A percentile compares a stretch with the other conserved stretches of the same genome.
Evolutionary conservation across 2,113 vertebrate genomes (phyloP).

Genomic region (Esox niger): DNA sequence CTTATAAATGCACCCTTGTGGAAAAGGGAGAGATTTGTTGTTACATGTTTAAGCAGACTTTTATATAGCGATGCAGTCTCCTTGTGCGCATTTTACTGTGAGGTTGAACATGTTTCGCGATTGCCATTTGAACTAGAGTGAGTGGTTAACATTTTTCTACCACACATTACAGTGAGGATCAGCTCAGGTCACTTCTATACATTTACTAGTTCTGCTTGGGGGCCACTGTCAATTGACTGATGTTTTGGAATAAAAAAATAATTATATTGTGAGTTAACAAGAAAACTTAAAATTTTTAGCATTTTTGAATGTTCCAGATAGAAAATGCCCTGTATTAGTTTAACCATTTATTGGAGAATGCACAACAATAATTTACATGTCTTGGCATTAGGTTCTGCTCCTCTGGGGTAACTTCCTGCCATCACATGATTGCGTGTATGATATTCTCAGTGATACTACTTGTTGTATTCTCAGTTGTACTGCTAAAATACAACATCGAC

Average conservation of each 20-base stretch:
- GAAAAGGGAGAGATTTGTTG: slow-evolving; percentile 14
- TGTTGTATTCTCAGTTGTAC: no score
- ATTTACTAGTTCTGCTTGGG: slow-evolving; percentile 17
- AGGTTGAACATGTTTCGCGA: neutral
- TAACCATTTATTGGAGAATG: no score
- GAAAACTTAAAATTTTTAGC: no score
- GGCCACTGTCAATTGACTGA: slow-evolving; percentile 32
- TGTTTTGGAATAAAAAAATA: slow-evolving; percentile 24
- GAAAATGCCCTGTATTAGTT: no score
- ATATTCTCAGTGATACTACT: no score
- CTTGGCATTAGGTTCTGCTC: no score
- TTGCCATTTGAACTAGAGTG: neutral
- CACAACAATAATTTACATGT: no score
- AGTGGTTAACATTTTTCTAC: neutral
- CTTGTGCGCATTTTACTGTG: slow-evolving; percentile 25
- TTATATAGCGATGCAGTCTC: slow-evolving; percentile 7
- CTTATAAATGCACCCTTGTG: slow-evolving; percentile 4
- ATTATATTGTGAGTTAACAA: no score
- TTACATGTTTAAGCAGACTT: slow-evolving; percentile 35
- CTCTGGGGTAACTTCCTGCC: no score
- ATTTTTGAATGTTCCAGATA: no score
- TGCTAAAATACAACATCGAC: no score
- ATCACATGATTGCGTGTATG: no score
- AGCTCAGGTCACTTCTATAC: neutral
- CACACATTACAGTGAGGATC: slow-evolving; percentile 22